Percentiles rank a stretch among this genome's conserved stretches.
phyloP scores from a whole-genome alignment of 2,113 vertebrate species.

The Leptobrachium ailaonicum region DNA sequence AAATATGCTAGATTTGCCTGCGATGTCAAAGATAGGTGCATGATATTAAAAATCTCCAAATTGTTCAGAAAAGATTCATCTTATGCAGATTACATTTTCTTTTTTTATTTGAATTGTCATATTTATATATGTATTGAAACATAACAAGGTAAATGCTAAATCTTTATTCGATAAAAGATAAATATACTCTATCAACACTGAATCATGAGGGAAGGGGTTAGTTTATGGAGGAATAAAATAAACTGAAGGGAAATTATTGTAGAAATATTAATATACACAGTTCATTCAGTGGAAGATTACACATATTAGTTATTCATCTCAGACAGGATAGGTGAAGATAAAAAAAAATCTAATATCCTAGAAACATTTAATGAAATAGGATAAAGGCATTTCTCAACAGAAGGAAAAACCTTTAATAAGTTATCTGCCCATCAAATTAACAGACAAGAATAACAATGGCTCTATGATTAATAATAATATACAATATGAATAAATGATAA shows the following conservation, averaged over 20 bases:
- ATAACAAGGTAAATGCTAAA: conserved; percentile 2
- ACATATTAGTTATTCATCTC: conserved; percentile 43
- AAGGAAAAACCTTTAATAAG: conserved; percentile 39
- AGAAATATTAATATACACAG: conserved; percentile 41
- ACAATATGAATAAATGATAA: conserved; percentile 49
- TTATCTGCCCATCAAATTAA: conserved; percentile 46
- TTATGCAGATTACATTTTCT: neutral
- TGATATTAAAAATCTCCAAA: too few relatives aligned
- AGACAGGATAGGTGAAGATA: conserved; percentile 39
- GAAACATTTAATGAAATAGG: conserved; percentile 49
- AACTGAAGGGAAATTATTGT: conserved; percentile 15
- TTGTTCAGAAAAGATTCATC: neutral
- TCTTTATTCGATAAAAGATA: conserved; percentile 1
- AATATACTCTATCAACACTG: conserved; percentile 14
- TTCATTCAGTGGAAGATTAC: conserved; percentile 31
- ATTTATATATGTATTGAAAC: neutral
- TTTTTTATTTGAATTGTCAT: conserved; percentile 14
- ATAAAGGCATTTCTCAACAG: conserved; percentile 43
- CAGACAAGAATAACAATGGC: conserved; percentile 25
- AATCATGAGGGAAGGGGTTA: conserved; percentile 15
- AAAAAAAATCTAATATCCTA: conserved; percentile 48
- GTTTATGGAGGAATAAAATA: conserved; percentile 38
- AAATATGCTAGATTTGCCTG: too few relatives aligned
- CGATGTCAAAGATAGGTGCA: too few relatives aligned
- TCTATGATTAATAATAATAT: conserved; percentile 46